phyloP scores from a whole-genome alignment of 2,888 invertebrate species.

The Drosophila macrospina region DNA sequence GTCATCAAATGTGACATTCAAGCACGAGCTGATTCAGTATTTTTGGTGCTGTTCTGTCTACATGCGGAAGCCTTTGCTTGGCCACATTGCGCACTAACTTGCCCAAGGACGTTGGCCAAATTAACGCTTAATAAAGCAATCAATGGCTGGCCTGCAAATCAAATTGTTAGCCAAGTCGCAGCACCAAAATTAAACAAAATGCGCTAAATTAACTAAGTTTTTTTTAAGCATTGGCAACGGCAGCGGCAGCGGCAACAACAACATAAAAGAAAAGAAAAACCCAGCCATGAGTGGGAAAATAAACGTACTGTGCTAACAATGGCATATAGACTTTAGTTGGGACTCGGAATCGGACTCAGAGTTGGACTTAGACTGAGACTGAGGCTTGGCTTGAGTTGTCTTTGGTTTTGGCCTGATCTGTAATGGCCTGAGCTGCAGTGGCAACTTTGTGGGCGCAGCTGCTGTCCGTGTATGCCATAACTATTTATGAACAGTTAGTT shows the following conservation, averaged over 20 bases:
- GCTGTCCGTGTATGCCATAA: constrained; percentile 80
- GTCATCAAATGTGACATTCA: constrained; percentile 40
- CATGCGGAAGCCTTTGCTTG: constrained; percentile 64
- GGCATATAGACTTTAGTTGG: constrained; percentile 51
- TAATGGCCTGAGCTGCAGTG: constrained; percentile 44
- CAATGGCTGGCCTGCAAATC: constrained; percentile 72
- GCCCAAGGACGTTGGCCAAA: constrained; percentile 72
- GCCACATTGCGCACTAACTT: constrained; percentile 31
- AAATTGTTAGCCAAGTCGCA: constrained; percentile 69
- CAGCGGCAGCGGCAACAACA: constrained; percentile 45
- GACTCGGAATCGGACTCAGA: constrained; percentile 28
- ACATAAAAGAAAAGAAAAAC: constrained; percentile 49
- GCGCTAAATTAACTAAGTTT: constrained; percentile 77
- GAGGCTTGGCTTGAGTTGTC: constrained; percentile 35
- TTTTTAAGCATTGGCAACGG: constrained; percentile 25
- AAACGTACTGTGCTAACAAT: constrained; percentile 76
- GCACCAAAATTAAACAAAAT: constrained; percentile 72
- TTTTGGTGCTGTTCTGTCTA: constrained; percentile 9
- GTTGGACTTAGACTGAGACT: constrained; percentile 25
- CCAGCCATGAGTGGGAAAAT: constrained; percentile 76
- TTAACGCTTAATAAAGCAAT: constrained; percentile 81
- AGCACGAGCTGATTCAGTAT: constrained; percentile 25
- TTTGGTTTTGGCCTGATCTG: constrained; percentile 27
- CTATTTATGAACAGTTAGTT: constrained; percentile 82
- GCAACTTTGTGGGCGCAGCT: constrained; percentile 80